Evolutionary conservation across 2,113 vertebrate species (phyloP).

Genomic region (Tachycineta bicolor): DNA sequence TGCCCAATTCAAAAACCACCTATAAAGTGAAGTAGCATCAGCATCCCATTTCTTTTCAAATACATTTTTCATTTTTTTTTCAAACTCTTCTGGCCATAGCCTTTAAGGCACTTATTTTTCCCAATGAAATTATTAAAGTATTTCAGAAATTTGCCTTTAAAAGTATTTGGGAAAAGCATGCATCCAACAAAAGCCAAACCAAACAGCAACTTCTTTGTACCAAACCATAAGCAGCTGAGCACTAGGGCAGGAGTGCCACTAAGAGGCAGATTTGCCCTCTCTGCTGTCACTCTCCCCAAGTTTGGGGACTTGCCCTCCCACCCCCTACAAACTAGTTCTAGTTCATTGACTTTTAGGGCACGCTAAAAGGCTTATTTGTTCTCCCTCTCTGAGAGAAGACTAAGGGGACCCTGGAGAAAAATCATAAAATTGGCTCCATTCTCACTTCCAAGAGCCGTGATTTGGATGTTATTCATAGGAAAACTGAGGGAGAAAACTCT

Average conservation of each 20-base stretch:
- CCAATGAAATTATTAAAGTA: background rate
- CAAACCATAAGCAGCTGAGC: background rate
- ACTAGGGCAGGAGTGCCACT: background rate
- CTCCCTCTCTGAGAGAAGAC: background rate
- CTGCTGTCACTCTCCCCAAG: background rate
- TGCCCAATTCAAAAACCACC: background rate
- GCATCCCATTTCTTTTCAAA: background rate
- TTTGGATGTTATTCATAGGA: slow-evolving; percentile 4
- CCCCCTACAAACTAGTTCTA: background rate
- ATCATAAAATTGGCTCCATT: slow-evolving; percentile 2
- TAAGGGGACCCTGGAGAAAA: background rate
- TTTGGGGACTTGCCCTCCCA: background rate
- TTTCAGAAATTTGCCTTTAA: background rate
- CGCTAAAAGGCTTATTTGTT: slow-evolving; percentile 26
- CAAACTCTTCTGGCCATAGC: background rate
- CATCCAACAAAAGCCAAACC: background rate
- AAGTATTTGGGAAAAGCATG: background rate
- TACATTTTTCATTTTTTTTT: background rate
- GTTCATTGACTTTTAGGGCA: background rate
- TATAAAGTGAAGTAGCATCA: background rate
- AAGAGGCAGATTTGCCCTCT: background rate
- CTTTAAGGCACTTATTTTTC: background rate
- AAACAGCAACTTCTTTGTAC: background rate
- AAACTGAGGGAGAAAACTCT: background rate
- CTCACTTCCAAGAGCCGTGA: background rate